A percentile compares a stretch with the other conserved stretches of the same genome.
phyloP scores from a whole-genome alignment of 2,888 invertebrate genomes.

The Pristionchus exspectatus region DNA sequence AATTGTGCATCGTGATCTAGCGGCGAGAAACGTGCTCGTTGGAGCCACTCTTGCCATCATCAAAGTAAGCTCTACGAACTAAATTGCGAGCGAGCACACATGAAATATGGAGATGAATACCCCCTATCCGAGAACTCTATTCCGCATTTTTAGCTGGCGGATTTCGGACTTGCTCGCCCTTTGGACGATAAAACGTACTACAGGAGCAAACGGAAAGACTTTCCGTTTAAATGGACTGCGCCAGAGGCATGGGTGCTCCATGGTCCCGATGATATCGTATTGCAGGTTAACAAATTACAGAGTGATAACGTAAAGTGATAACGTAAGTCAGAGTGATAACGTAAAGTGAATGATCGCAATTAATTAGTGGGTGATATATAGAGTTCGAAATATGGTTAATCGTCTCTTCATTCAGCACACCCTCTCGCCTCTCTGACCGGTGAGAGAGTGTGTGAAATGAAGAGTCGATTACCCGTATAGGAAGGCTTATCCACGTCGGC shows the following conservation, averaged over 20 bases:
- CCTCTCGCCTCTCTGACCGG: too few species aligned
- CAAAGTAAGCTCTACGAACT: neutral
- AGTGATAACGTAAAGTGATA: too few species aligned
- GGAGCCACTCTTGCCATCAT: neutral
- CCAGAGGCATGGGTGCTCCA: neutral
- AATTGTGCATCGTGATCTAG: neutral
- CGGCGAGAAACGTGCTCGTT: constrained; percentile 12
- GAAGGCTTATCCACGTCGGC: neutral
- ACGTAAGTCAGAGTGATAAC: too few species aligned
- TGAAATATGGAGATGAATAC: too few species aligned
- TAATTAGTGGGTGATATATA: too few species aligned
- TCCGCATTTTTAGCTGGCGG: neutral
- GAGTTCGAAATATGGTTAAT: too few species aligned
- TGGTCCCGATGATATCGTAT: neutral
- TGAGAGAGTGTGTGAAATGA: too few species aligned
- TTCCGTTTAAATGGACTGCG: neutral
- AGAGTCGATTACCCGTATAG: too few species aligned
- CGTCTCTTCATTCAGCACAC: too few species aligned
- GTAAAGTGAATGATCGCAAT: too few species aligned
- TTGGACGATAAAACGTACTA: neutral
- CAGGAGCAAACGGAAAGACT: neutral
- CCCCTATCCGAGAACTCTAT: too few species aligned
- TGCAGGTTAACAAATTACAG: neutral
- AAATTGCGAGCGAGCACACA: too few species aligned
- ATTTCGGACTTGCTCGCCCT: neutral